Percentiles rank a stretch among this genome's conserved stretches.
Conservation (phyloP, 2,888 invertebrate genomes). For the Athalia rosae region DNA sequence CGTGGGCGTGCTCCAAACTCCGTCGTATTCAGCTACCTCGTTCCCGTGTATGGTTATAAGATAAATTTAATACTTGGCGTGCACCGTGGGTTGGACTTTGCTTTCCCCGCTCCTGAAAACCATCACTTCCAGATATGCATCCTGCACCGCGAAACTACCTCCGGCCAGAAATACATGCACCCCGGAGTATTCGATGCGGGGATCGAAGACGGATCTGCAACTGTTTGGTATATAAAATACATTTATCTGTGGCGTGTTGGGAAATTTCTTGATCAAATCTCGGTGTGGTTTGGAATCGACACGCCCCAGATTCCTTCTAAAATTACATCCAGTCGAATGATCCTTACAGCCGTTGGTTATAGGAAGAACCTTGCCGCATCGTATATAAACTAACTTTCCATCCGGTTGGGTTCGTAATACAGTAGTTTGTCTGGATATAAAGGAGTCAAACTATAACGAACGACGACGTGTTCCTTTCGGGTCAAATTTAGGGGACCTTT, state of each 20-base stretch:
- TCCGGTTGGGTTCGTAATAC: slow-evolving; percentile 10
- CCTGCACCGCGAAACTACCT: slow-evolving; percentile 8
- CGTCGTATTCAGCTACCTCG: too few species aligned
- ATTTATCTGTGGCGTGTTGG: too few species aligned
- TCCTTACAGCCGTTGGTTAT: not conserved
- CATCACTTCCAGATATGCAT: slow-evolving; percentile 33
- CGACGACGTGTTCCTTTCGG: not conserved
- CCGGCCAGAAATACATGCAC: slow-evolving; percentile 3
- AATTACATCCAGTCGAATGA: not conserved
- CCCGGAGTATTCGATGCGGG: not conserved
- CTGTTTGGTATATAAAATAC: too few species aligned
- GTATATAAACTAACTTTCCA: not conserved
- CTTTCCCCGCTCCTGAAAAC: not conserved
- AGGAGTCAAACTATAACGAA: not conserved
- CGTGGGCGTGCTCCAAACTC: slow-evolving; percentile 11
- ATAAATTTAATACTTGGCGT: slow-evolving; percentile 39
- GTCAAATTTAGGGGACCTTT: too few species aligned
- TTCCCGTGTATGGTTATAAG: not conserved
- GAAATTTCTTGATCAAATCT: too few species aligned
- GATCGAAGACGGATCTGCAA: too few species aligned
- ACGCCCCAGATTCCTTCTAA: not conserved
- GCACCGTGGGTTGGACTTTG: slow-evolving; percentile 24
- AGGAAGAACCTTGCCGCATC: slow-evolving; percentile 6
- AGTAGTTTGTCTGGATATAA: not conserved
- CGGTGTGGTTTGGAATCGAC: not conserved